Base-by-base conservation (phyloP, 2,113 vertebrate species). In the Pao palembangensis region DNA sequence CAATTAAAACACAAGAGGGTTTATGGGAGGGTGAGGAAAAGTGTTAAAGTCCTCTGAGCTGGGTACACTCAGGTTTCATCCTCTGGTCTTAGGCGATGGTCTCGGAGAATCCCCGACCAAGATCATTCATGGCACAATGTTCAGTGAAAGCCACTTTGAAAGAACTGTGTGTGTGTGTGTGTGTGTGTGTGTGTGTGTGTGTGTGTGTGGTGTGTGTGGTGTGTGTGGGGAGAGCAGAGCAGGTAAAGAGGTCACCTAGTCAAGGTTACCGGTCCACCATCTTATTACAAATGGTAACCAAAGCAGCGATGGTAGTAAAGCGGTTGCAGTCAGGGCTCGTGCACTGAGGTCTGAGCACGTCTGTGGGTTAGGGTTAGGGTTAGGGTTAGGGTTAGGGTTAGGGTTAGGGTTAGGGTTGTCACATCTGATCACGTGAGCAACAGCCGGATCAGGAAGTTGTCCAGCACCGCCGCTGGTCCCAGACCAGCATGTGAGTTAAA, bases 1-100 rank as follows among this genome's bases (percentile, higher is more conserved):
- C 94, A 95, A 96, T 95, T 95, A 96, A 95, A 96, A 95, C 93
- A 94, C 87, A 90, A 88, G 80, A 89, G 84, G 76, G 84, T 82
- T 90, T 89, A 88, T 88, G 88, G 79, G 83, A 76, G 66, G 63
- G 58, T 62, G 64, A 48, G 82, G 75, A 66, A 76, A 74, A 79
- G 80, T 80, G 83, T 80, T 74, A 54, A 72, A 89, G 83, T 86
- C 82, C 84, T 91, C 85, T 89, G 85, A 87, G 83, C 86, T 83
- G 82, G 83, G 85, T 86, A 85, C 82, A 86, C 81, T 88, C 69
- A 1, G 86, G 84, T 88, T 88, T 86, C 87, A 87, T 84, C 85
- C 83, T 88, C 78, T 88, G 84, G 83, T 89, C 86, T 87, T 87
- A 78, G 78, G 82, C 86, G 85, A 83, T 86, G 84, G 83, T 89